Base-by-base conservation (phyloP, 2,113 vertebrate genomes). In the Thalassoma bifasciatum region DNA sequence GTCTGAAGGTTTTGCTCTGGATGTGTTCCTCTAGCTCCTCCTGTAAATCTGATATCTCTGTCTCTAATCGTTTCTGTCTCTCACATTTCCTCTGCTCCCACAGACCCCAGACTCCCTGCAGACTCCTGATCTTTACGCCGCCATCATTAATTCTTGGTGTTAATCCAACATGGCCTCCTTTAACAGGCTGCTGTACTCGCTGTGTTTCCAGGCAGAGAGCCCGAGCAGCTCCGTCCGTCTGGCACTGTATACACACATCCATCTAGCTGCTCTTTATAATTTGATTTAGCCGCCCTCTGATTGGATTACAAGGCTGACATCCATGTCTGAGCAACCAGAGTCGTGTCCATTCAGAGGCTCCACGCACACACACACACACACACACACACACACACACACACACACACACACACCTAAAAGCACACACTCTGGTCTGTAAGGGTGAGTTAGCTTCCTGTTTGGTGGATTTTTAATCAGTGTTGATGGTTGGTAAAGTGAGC, bases 251-350 rank as follows among this genome's bases (percentile, higher is more conserved):
- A 62, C 79, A 86, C 83, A 83, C 78, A 77, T 82, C 86, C 82
- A 82, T 89, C 49, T 68, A 71, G 81, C 75, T 77, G 77, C 83
- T 66, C 75, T 60, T 23, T 36, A 8, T 88, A 88, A 92, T 86
- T 88, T 83, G 67, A 92, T 92, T 91, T 88, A 74, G 58, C 2
- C 36, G 74, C 59, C 36, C 56, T 36, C 60, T 77, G 86, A 92
- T 89, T 89, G 86, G 88, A 91, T 91, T 92, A 91, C 86, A 91
- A 85, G 85, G 46, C 85, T 79, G 83, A 85, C 75, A 87, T 85
- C 81, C 80, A 81, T 92, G 88, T 74, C 73, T 76, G 47, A 81
- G 76, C 81, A 72, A 69, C 11, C 14, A 70, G 66, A 90, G 82
- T 74, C 79, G 73, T 85, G 82, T 88, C 77, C 77, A 84, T 86